phyloP scores from a whole-genome alignment of 2,113 vertebrate genomes.

The Illadopsis cleaveri region DNA sequence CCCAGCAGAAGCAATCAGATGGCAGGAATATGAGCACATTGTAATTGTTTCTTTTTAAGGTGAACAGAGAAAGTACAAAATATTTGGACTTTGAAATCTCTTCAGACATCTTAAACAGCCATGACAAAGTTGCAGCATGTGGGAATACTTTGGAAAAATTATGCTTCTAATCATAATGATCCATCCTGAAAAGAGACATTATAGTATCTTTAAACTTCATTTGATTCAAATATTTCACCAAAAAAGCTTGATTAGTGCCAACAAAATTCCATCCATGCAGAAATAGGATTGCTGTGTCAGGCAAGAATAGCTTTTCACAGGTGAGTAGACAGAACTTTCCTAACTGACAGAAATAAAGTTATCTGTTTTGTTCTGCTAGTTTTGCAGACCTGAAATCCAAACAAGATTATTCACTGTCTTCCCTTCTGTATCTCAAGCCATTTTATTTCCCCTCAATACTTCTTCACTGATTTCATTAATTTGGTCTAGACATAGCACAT shows the following conservation, averaged over 20 bases:
- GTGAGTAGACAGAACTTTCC: background rate
- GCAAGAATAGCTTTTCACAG: background rate
- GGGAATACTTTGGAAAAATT: slow-evolving; percentile 49
- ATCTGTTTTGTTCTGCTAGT: background rate
- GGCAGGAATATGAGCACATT: background rate
- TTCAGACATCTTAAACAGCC: slow-evolving; percentile 23
- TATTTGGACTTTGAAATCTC: slow-evolving; percentile 60
- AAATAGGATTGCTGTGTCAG: background rate
- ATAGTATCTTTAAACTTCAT: slow-evolving; percentile 49
- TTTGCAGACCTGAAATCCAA: background rate
- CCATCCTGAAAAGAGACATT: slow-evolving; percentile 60
- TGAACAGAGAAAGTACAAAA: slow-evolving; percentile 47
- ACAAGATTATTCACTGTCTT: background rate
- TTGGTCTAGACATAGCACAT: background rate
- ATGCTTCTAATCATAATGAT: slow-evolving; percentile 62
- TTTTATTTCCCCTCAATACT: background rate
- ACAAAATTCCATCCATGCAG: slow-evolving; percentile 18
- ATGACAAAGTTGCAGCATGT: slow-evolving; percentile 46
- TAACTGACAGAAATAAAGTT: background rate
- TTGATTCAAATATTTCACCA: slow-evolving; percentile 51
- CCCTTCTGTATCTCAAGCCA: background rate
- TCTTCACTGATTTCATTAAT: background rate
- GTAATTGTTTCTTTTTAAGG: slow-evolving; percentile 35
- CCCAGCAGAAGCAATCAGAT: background rate
- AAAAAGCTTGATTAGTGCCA: slow-evolving; percentile 60